These are phyloP conservation scores for Chaenocephalus aceratus DNA, from an alignment of 2,113 vertebrate genomes.

Conservation along the genomic window DNA sequence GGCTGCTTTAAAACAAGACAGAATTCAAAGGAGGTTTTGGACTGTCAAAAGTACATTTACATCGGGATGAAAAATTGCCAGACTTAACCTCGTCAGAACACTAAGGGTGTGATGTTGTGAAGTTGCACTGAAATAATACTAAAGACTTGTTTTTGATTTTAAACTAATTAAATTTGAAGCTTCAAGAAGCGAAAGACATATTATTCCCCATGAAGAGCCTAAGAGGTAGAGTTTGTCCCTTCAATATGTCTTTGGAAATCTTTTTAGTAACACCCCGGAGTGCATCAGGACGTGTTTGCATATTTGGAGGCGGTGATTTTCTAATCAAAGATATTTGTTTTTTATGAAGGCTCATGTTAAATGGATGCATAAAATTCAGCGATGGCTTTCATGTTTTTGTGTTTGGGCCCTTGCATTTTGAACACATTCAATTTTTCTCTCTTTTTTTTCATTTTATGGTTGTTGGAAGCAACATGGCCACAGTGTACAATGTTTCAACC, in stretches of 20 bases:
- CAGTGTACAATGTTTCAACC: not conserved
- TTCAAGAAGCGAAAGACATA: not conserved
- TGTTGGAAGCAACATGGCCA: no score
- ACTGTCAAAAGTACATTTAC: conserved; percentile 34
- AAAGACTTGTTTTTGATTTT: not conserved
- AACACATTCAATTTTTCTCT: not conserved
- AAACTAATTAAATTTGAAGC: conserved; percentile 6
- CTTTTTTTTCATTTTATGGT: not conserved
- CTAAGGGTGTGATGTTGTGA: not conserved
- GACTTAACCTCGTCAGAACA: not conserved
- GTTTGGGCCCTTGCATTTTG: not conserved
- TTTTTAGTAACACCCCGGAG: conserved; percentile 24
- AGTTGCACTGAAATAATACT: not conserved
- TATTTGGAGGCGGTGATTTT: not conserved
- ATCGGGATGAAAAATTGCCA: not conserved
- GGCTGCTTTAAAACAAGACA: conserved; percentile 8
- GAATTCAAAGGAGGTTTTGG: conserved; percentile 26
- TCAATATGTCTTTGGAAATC: conserved; percentile 50
- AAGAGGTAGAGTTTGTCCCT: conserved; percentile 34
- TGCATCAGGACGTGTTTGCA: conserved; percentile 7
- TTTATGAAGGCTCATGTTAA: not conserved
- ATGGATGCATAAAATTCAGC: not conserved
- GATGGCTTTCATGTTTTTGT: not conserved
- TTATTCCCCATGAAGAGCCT: conserved; percentile 25
- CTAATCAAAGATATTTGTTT: not conserved